Base-by-base conservation (phyloP, 2,888 invertebrate genomes). In the Crioceris asparagi region DNA sequence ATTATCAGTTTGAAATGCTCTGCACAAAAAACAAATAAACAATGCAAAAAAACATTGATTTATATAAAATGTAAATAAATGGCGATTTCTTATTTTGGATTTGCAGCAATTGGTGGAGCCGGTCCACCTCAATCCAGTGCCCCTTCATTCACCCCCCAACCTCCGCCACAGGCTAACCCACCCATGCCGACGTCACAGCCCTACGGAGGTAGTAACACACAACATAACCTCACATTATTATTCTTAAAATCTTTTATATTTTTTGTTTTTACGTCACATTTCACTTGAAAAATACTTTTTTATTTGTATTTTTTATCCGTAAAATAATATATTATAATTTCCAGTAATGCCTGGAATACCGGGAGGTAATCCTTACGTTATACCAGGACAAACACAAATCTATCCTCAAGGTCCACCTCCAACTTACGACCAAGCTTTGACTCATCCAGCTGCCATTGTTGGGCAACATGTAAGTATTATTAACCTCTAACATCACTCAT, bases 371-470 rank as follows among this genome's bases (percentile, higher is more conserved):
- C 65, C 66, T 7, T 67, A 67, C 43, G 61, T 67, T 49, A 50
- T 67, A 41, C 66, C 62, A 60, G 73, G 60, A 60, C 75, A 61
- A 45, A 59, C 72, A 2, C 81, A 81, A 53, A 64, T 75, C 31
- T 75, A 74, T 61, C 79, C 68, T 8, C 80, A 80, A 43, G 79
- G 79, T 36, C 79, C 80, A 39, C 74, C 74, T 11, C 74, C 75
- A 21, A 68, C 73, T 3, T 82, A 83, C 54, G 82, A 83, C 60
- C 81, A 82, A 64, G 75, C 81, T 41, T 63, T 76, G 52, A 71
- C 74, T 39, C 74, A 74, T 62, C 72, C 72, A 33, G 71, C 72
- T 53, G 53, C 57, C 21, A 61, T 67, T 44, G 65, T 67, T 32
- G 66, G 67, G 17, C 67, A 67, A 55, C 68, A 65, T 45, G 67